These are phyloP conservation scores for Condylostylus longicornis DNA, from an alignment of 1,140 invertebrate species.

Conservation along the genomic window DNA sequence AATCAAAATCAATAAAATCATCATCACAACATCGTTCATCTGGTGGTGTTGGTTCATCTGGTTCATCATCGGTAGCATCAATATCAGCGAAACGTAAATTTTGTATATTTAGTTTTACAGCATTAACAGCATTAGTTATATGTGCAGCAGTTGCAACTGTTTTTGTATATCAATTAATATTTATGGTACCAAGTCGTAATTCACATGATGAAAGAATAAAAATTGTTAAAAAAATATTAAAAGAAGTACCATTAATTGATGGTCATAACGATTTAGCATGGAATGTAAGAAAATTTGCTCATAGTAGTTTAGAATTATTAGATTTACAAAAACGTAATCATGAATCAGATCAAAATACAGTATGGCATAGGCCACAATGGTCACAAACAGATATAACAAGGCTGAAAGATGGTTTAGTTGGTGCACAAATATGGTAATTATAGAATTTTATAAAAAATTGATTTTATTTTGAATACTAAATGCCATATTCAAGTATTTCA, in stretches of 20 bases:
- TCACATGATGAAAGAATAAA: conserved; percentile 41
- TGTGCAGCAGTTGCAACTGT: conserved; percentile 21
- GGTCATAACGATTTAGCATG: conserved; percentile 82
- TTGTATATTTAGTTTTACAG: conserved; percentile 21
- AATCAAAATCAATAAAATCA: conserved; percentile 16
- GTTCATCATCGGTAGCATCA: conserved; percentile 1
- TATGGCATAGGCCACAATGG: conserved; percentile 64
- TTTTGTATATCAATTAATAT: conserved; percentile 27
- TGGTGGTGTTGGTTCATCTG: conserved; percentile 10
- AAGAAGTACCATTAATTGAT: conserved; percentile 43
- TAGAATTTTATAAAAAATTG: background rate
- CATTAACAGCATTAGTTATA: conserved; percentile 23
- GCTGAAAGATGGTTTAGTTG: conserved; percentile 61
- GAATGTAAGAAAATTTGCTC: conserved; percentile 65
- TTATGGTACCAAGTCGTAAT: conserved; percentile 35
- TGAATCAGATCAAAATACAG: conserved; percentile 54
- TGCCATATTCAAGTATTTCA: no score
- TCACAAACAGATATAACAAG: conserved; percentile 82
- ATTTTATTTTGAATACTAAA: no score
- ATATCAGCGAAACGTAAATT: conserved; percentile 20
- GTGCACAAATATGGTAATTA: conserved; percentile 55
- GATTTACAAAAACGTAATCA: conserved; percentile 62
- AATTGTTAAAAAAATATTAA: conserved; percentile 40
- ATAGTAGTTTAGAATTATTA: conserved; percentile 64
- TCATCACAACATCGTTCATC: conserved; percentile 1